phyloP scores from a whole-genome alignment of 92 coral and sea anemone genomes.

The Epizoanthus stellaris region DNA sequence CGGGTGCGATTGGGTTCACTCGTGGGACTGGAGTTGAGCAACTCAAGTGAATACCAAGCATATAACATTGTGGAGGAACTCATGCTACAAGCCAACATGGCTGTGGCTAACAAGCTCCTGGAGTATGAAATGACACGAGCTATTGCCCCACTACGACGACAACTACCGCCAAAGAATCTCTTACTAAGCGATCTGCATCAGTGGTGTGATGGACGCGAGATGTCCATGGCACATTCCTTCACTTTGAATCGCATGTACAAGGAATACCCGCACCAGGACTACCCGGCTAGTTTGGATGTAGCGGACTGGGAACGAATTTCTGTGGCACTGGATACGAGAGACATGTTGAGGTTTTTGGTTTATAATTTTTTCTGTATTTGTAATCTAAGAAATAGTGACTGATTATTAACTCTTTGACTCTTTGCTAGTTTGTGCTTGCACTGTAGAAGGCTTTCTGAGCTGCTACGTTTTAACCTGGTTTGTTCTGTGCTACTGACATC shows the following conservation, averaged over 20 bases:
- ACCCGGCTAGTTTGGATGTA: constrained; percentile 52
- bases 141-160: constrained; percentile 79
- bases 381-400: too few relatives aligned
- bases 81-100: constrained; percentile 79
- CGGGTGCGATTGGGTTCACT: constrained; percentile 72
- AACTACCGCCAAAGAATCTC: constrained; percentile 77
- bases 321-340: constrained; percentile 75
- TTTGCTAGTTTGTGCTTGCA: too few relatives aligned
- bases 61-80: constrained; percentile 82
- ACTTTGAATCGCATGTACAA: constrained; percentile 41
- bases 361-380: constrained; percentile 42
- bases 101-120: constrained; percentile 75
- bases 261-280: constrained; percentile 27
- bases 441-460: too few relatives aligned
- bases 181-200: constrained; percentile 43
- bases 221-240: constrained; percentile 58
- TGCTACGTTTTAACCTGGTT: too few relatives aligned
- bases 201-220: constrained; percentile 66
- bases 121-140: constrained; percentile 52
- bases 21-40: constrained; percentile 28
- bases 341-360: constrained; percentile 61
- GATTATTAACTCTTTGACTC: too few relatives aligned
- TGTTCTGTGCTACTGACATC: too few relatives aligned
- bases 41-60: constrained; percentile 38
- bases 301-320: constrained; percentile 73